These are phyloP conservation scores for Pandion haliaetus DNA, from an alignment of 2,113 vertebrate genomes.

Conservation along the genomic window DNA sequence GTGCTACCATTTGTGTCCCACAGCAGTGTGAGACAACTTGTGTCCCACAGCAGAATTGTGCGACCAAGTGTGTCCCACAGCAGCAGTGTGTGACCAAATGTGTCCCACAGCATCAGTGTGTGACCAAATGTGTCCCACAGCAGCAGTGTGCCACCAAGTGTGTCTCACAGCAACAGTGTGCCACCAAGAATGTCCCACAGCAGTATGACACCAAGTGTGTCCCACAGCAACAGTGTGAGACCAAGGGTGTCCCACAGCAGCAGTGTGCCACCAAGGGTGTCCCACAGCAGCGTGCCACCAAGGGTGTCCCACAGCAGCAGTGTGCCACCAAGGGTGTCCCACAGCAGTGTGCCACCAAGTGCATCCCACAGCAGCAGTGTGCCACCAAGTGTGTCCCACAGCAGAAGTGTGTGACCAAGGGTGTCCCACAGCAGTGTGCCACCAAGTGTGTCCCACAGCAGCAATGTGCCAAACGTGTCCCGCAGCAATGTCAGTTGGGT, in stretches of 20 bases:
- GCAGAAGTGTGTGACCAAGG: background rate
- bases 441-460: background rate
- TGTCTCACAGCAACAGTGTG: background rate
- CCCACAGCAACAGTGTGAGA: background rate
- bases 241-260: background rate
- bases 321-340: background rate
- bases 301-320: background rate
- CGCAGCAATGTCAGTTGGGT: background rate
- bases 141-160: background rate
- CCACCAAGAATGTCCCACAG: background rate
- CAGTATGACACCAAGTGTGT: background rate
- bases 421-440: rapidly evolving
- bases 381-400: rapidly evolving
- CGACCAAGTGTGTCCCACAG: background rate
- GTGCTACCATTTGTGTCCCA: background rate
- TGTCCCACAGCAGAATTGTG: background rate
- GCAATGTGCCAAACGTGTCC: background rate
- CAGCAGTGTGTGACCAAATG: background rate
- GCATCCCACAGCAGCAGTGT: background rate
- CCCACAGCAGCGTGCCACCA: background rate
- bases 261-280: background rate
- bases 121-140: background rate
- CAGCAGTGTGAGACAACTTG: background rate
- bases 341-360: background rate
- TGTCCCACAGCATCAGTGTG: background rate